Base-by-base conservation (phyloP, 2,888 invertebrate species). In the Anorthoa munda region DNA sequence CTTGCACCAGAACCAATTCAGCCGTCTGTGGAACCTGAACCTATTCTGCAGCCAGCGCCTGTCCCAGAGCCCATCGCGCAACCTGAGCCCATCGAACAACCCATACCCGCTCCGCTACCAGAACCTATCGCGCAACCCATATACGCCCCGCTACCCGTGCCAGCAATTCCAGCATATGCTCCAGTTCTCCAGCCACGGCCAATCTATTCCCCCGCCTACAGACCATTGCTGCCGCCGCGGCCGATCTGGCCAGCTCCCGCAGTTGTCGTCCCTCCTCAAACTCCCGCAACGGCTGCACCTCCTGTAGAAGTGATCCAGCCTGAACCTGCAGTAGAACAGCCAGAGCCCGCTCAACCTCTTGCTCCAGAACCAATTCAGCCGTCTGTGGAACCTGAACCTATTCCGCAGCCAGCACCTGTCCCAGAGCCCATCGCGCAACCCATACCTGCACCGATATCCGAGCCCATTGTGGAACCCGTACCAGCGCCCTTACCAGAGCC, bases 11-110 rank as follows among this genome's bases (percentile, higher is more conserved):
- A 66, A 48, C 46, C 26, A 45, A 31, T 23, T 48, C 50, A 48
- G 51, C 51, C 58, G n/a, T 7, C 51, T 15, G 12, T 46, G 17
- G n/a, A 51, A 66, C 58, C 74, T 7, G 53, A 50, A 50, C 53
- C 31, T 3, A 39, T 39, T 18, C 46, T 2, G 21, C 60, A 46
- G 15, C 48, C 39, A 31, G 31, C 31, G 7, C 31, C 26, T 26
- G 26, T 26, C n/a, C n/a, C n/a, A n/a, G 26, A n/a, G 51, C 21
- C 21, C 21, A 13, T 53, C 13, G 13, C 13, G 5, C 13, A 53
- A 53, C 4, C 58, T 4, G n/a, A n/a, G 21, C 51, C n/a, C 51
- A 21, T 53, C 4, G 9, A 1, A 3, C 2, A n/a, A 53, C 11
- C n/a, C 4, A 1, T 18, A 18, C 56, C 26, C 2, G 11, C 11